These are phyloP conservation scores for Nasalis larvatus DNA, from an alignment of 2,113 vertebrate species.

Conservation along the genomic window DNA sequence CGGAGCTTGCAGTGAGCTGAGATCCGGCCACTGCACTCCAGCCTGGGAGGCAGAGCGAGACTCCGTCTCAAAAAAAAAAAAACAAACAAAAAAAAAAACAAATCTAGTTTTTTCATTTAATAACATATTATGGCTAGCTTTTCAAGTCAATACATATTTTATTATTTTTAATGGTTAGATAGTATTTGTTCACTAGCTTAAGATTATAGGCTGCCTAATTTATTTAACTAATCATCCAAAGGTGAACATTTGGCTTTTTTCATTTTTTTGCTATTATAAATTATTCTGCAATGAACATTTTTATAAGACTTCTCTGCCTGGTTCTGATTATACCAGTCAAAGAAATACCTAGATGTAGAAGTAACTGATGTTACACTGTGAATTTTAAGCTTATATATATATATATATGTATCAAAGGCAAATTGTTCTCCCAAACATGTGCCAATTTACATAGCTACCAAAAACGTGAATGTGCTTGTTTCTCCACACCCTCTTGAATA, in stretches of 20 bases:
- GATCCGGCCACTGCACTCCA: no score
- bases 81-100: neutral
- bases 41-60: no score
- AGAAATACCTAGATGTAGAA: conserved; percentile 12
- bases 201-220: conserved; percentile 28
- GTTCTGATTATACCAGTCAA: neutral
- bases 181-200: conserved; percentile 31
- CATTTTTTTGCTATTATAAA: neutral
- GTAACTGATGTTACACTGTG: neutral
- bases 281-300: neutral
- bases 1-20: no score
- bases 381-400: neutral
- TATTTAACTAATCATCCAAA: neutral
- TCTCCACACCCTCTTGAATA: neutral
- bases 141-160: conserved; percentile 9
- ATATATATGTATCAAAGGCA: neutral
- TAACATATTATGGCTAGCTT: conserved; percentile 13
- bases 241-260: neutral
- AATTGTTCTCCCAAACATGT: neutral
- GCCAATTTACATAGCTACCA: neutral
- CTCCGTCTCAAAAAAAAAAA: no score
- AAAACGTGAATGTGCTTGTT: neutral
- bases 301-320: neutral
- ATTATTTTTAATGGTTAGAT: conserved; percentile 11
- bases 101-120: conserved; percentile 15